These are phyloP conservation scores for Thera britannica DNA, from an alignment of 2,888 invertebrate genomes.

Conservation along the genomic window DNA sequence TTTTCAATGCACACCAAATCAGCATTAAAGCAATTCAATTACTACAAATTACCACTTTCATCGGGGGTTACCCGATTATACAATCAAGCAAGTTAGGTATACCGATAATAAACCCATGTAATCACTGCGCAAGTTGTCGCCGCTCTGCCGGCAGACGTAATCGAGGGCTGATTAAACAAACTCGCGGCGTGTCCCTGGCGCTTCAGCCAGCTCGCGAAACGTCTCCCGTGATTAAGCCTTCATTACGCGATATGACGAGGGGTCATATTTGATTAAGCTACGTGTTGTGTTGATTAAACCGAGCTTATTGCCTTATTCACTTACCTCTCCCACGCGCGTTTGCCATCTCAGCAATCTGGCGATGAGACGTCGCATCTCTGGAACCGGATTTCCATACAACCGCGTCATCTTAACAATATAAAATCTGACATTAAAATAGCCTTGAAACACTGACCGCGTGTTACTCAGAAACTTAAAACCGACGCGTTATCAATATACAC, in stretches of 20 bases:
- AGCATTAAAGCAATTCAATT: background rate
- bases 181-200: slow-evolving; percentile 51
- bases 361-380: slow-evolving; percentile 46
- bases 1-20: background rate
- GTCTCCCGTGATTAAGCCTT: slow-evolving; percentile 81
- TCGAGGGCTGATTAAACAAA: slow-evolving; percentile 74
- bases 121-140: slow-evolving; percentile 59
- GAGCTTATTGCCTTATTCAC: slow-evolving; percentile 81
- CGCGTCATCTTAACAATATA: slow-evolving; percentile 51
- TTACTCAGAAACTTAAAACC: slow-evolving; percentile 38
- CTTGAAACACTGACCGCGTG: slow-evolving; percentile 61
- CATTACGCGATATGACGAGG: slow-evolving; percentile 81
- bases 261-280: slow-evolving; percentile 83
- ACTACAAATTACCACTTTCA: no score
- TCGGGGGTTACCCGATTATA: no score
- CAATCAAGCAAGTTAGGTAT: slow-evolving; percentile 17
- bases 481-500: slow-evolving; percentile 42
- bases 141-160: slow-evolving; percentile 60
- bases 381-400: slow-evolving; percentile 61
- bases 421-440: slow-evolving; percentile 67
- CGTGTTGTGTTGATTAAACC: slow-evolving; percentile 82
- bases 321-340: slow-evolving; percentile 64
- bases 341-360: slow-evolving; percentile 51
- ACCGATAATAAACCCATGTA: slow-evolving; percentile 17
- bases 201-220: slow-evolving; percentile 58